Conservation (phyloP, 2,797 vertebrate genomes). For the Pachyuromys duprasi region DNA sequence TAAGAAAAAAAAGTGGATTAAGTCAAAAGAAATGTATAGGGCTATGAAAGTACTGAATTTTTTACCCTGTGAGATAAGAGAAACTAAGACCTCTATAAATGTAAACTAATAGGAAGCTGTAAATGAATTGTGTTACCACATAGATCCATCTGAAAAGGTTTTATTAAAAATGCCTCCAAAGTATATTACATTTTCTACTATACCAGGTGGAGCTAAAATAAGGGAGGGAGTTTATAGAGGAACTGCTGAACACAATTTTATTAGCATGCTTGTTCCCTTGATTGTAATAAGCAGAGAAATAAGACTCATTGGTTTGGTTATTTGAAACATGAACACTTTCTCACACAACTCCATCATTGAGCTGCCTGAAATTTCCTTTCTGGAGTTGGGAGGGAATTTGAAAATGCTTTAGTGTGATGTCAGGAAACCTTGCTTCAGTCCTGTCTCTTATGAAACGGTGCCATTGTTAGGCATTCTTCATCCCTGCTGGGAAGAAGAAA, state of each 20-base stretch:
- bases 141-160: constrained; percentile 76
- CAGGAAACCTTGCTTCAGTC: constrained; percentile 48
- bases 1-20: constrained; percentile 46
- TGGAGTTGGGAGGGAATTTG: constrained; percentile 20
- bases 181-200: constrained; percentile 80
- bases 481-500: constrained; percentile 38
- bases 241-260: constrained; percentile 81
- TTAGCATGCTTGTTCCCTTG: constrained; percentile 79
- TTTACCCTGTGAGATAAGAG: constrained; percentile 74
- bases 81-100: constrained; percentile 71
- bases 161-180: constrained; percentile 82
- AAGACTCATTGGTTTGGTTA: constrained; percentile 75
- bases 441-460: constrained; percentile 51
- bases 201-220: constrained; percentile 79
- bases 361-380: constrained; percentile 54
- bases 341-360: constrained; percentile 53
- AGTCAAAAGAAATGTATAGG: constrained; percentile 44
- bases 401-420: constrained; percentile 58
- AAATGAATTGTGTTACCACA: constrained; percentile 73
- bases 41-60: constrained; percentile 40
- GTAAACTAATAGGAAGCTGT: constrained; percentile 75
- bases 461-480: constrained; percentile 32
- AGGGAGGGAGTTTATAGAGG: constrained; percentile 79
- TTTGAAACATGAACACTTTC: constrained; percentile 65
- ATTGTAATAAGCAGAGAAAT: constrained; percentile 80